Percentiles rank a stretch among this genome's conserved stretches.
Evolutionary conservation across 1,140 invertebrate species (phyloP).

Genomic region (Maconellicoccus hirsutus): DNA sequence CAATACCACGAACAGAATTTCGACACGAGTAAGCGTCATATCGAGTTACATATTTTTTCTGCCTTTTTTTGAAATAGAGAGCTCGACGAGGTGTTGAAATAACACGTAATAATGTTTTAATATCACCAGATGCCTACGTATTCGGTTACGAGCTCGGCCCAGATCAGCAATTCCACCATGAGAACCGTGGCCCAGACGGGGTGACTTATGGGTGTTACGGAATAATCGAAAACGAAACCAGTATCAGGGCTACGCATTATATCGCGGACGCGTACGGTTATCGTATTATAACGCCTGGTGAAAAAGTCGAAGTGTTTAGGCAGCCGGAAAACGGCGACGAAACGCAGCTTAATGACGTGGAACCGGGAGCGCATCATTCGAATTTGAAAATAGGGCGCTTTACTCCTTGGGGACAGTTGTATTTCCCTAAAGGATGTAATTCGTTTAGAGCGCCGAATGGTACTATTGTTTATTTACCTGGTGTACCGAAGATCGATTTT

Average conservation of each 20-base stretch:
- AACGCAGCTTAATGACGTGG: slow-evolving; percentile 19
- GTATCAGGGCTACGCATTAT: slow-evolving; percentile 56
- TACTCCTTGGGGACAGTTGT: slow-evolving; percentile 45
- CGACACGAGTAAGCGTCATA: slow-evolving; percentile 46
- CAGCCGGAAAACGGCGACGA: slow-evolving; percentile 31
- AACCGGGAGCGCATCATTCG: slow-evolving; percentile 20
- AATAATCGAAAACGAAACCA: slow-evolving; percentile 53
- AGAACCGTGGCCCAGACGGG: slow-evolving; percentile 54
- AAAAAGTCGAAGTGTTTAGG: slow-evolving; percentile 53
- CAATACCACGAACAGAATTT: slow-evolving; percentile 58
- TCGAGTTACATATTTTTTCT: not conserved
- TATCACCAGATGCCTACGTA: slow-evolving; percentile 29
- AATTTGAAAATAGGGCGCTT: slow-evolving; percentile 28
- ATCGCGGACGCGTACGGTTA: slow-evolving; percentile 66
- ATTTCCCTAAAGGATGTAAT: slow-evolving; percentile 48
- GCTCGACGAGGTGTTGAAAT: not conserved
- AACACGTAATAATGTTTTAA: not conserved
- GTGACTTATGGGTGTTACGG: slow-evolving; percentile 69
- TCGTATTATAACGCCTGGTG: slow-evolving; percentile 51
- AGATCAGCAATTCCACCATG: slow-evolving; percentile 65
- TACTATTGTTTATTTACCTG: slow-evolving; percentile 1
- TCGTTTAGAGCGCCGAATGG: not conserved
- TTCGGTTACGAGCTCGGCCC: slow-evolving; percentile 60
- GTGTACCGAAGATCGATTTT: not conserved
- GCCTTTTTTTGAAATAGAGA: not conserved